Conservation (phyloP, 2,113 vertebrate genomes). For the Xiphophorus maculatus region DNA sequence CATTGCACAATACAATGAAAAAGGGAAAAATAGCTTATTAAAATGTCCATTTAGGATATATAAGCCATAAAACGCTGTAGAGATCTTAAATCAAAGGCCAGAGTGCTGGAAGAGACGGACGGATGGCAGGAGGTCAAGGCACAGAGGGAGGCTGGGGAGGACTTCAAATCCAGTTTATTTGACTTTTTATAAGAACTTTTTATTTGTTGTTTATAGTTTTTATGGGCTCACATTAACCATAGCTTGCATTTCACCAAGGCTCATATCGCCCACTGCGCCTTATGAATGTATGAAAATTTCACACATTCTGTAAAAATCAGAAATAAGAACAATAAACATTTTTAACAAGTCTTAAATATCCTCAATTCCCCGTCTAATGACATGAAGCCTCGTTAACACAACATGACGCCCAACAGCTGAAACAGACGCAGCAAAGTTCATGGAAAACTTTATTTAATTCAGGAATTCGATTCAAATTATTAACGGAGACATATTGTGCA, state of each 20-base stretch:
- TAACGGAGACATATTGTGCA: too few species aligned
- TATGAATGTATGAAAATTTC: neutral
- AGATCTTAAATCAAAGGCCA: slow-evolving; percentile 64
- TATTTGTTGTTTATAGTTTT: neutral
- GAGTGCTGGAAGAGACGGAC: slow-evolving; percentile 28
- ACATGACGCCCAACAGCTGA: neutral
- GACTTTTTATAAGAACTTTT: neutral
- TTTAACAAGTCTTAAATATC: neutral
- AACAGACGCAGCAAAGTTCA: neutral
- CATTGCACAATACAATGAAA: slow-evolving; percentile 65
- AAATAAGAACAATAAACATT: neutral
- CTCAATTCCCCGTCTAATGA: neutral
- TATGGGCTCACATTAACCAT: neutral
- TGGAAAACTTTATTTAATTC: too few species aligned
- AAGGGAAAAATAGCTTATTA: slow-evolving; percentile 64
- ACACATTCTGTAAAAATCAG: neutral
- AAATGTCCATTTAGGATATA: slow-evolving; percentile 67
- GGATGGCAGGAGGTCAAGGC: slow-evolving; percentile 45
- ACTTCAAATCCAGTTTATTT: neutral
- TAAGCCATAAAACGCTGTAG: slow-evolving; percentile 60
- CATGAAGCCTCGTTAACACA: neutral
- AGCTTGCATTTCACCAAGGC: neutral
- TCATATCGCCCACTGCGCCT: neutral
- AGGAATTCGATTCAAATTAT: too few species aligned
- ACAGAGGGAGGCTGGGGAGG: slow-evolving; percentile 21